Percentiles rank a stretch among this genome's conserved stretches.
Conservation (phyloP, 2,888 invertebrate genomes). For the Himalopsyche anomala region DNA sequence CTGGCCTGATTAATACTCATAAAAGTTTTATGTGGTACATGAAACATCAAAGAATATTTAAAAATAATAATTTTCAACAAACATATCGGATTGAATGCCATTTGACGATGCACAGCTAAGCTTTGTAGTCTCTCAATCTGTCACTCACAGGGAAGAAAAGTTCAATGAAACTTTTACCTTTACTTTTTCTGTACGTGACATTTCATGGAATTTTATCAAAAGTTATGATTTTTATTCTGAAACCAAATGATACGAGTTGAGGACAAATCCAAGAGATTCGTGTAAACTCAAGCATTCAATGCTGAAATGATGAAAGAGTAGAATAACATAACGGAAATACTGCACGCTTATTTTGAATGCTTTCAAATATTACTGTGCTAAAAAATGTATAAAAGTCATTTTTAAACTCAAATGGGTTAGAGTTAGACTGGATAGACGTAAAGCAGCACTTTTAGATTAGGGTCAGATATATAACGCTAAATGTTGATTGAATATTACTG, state of each 20-base stretch:
- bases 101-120: background rate
- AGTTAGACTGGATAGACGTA: no score
- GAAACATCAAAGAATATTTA: no score
- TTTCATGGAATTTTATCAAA: slow-evolving; percentile 10
- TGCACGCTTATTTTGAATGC: background rate
- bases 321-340: background rate
- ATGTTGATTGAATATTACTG: no score
- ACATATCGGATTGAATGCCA: background rate
- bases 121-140: background rate
- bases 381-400: no score
- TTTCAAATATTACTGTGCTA: background rate
- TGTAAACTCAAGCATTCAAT: background rate
- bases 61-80: background rate
- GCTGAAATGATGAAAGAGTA: background rate
- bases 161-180: slow-evolving; percentile 9
- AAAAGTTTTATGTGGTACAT: no score
- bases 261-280: background rate
- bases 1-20: no score
- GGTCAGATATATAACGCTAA: no score
- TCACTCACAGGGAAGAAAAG: background rate
- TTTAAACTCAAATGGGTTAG: no score
- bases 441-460: no score
- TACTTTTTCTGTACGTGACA: background rate
- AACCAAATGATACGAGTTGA: background rate
- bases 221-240: background rate